Evolutionary conservation across 2,888 invertebrate species (phyloP).

Genomic region (Gortyna flavago): DNA sequence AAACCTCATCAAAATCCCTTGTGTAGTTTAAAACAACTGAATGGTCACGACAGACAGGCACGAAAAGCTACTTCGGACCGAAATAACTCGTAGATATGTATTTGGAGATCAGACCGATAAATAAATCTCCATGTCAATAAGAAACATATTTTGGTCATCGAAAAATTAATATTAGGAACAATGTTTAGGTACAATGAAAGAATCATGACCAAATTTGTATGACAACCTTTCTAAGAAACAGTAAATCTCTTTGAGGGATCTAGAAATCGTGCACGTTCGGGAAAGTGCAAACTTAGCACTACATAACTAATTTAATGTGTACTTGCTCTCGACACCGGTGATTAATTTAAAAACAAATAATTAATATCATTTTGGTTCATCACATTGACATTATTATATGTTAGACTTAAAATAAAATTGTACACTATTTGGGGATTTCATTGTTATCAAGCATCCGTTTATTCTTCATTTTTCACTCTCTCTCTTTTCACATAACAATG

Average conservation of each 20-base stretch:
- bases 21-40: neutral
- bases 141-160: neutral
- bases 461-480: neutral
- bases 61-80: neutral
- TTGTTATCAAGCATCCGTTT: neutral
- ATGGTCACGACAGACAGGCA: neutral
- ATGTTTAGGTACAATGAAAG: neutral
- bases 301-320: slow-evolving; percentile 48
- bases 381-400: neutral
- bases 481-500: neutral
- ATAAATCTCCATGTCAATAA: neutral
- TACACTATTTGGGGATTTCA: neutral
- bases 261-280: slow-evolving; percentile 38
- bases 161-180: neutral
- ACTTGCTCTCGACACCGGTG: slow-evolving; percentile 15
- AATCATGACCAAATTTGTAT: slow-evolving; percentile 14
- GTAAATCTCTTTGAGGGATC: slow-evolving; percentile 38
- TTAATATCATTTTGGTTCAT: neutral
- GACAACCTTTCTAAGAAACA: slow-evolving; percentile 18
- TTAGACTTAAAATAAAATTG: neutral
- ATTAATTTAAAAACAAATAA: no score
- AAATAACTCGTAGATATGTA: no score
- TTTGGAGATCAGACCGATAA: no score
- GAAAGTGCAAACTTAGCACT: slow-evolving; percentile 59
- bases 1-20: neutral